phyloP scores from a whole-genome alignment of 2,888 invertebrate species.

The Aspidiotus rigidus region DNA sequence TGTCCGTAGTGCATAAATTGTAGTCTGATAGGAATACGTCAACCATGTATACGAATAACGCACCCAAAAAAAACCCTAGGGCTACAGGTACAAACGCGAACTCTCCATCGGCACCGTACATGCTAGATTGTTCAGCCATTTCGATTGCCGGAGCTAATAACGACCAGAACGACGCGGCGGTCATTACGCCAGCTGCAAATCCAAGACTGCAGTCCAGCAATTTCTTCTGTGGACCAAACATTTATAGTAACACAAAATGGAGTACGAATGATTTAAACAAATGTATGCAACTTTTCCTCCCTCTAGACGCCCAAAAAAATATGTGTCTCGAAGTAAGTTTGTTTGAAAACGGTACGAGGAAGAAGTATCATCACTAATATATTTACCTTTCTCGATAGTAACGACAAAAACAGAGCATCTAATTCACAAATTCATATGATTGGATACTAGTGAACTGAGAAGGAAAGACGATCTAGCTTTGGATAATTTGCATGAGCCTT shows the following conservation, averaged over 20 bases:
- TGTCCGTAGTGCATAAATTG: constrained; percentile 48
- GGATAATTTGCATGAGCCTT: no score
- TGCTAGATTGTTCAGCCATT: constrained; percentile 68
- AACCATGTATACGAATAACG: constrained; percentile 86
- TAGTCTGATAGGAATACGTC: constrained; percentile 74
- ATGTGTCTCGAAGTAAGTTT: no score
- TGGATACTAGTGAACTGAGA: no score
- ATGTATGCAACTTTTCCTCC: no score
- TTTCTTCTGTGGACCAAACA: constrained; percentile 58
- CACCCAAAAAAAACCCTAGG: constrained; percentile 83
- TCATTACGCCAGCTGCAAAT: constrained; percentile 98
- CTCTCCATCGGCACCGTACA: constrained; percentile 70
- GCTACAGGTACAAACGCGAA: constrained; percentile 86
- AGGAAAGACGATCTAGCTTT: no score
- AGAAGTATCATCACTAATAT: no score
- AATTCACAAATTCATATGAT: no score
- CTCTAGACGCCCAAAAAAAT: no score
- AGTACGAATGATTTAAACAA: no score
- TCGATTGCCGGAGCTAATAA: constrained; percentile 90
- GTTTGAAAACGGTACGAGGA: no score
- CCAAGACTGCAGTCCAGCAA: constrained; percentile 87
- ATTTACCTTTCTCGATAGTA: no score
- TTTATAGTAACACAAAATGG: background rate
- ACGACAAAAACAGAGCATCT: no score
- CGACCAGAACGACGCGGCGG: constrained; percentile 97